Base-by-base conservation (phyloP, 2,888 invertebrate genomes). In the Apamea anceps region DNA sequence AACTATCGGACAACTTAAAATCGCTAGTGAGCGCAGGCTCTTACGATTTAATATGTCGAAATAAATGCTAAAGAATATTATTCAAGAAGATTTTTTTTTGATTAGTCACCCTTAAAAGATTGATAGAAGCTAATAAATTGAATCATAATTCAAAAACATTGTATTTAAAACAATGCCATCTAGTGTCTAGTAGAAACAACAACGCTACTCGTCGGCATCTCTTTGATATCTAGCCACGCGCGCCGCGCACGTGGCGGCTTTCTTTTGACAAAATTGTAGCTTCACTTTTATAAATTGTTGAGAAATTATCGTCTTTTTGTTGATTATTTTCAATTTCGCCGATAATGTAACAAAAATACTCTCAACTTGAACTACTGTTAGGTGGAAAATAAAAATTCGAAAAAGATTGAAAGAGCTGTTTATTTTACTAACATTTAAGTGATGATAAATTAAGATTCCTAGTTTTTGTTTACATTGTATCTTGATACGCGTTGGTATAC, bases 211-310 rank as follows among this genome's bases (percentile, higher is more conserved):
- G 87, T 81, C 84, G 89, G 79, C 70, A 32, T 73, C 60, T 87
- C 77, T 85, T 85, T 85, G 79, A 78, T 57, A 18, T 63, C 0
- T 51, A 57, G 32, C 37, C 25, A 60, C 42, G 57, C 65, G 42
- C 18, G 63, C 79, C 79, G 79, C 80, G 37, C 84, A 60, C 10
- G 28, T 28, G 82, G 73, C 90, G 89, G 89, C 77, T 81, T 81
- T 65, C 82, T 51, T 88, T 89, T 85, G 66, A 62, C 42, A 25
- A 51, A 68, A 72, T 80, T 77, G 84, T 89, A 90, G 81, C 89
- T 89, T 89, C 71, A 89, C 87, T 88, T 77, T 74, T 48, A 5
- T 13, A 37, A 10, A 45, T n/a, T 60, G 4, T 0, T 25, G 15
- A 3, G 2, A 15, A 15, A 21, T 0, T 10, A n/a, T 28, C 12